Base-by-base conservation (phyloP, 35 echinoderm and acorn worm genomes). In the Chiridota heheva region DNA sequence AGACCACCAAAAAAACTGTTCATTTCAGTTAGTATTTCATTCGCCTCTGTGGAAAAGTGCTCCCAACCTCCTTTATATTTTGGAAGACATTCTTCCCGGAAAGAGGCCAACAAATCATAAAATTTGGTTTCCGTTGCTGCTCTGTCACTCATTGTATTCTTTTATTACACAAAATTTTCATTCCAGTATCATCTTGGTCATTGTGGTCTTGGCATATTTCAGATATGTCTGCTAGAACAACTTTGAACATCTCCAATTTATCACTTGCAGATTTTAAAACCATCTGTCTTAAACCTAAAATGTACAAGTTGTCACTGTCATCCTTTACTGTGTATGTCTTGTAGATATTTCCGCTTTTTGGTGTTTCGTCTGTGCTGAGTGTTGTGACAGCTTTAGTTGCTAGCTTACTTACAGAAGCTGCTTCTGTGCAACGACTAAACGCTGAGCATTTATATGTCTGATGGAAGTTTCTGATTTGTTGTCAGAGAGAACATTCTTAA, bases 1-100 rank as follows among this genome's bases (percentile, higher is more conserved):
- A 83, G 62, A 0, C 80, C 80, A 83, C 80, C 68, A 83, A 83
- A 83, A 36, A 69, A 83, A 68, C 70, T 69, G 32, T 83, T 69
- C 64, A 83, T 69, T 16, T 70, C 16, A 6, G 15, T 38, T 20
- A 83, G 5, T 68, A 51, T 48, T 10, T 34, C 44, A 35, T 83
- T 68, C 6, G 45, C 82, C 37, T 8, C 49, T 58, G 48, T 38
- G 13, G 67, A 34, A n/a, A 85, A 74, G 13, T 73, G 3, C 1
- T 38, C 82, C 67, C 69, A 85, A 35, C 57, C 36, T 29, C 75
- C 31, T 3, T 17, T 61, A 4, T 24, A 32, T 24, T 29, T 2
- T 5, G 82, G 82, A 3, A 85, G 38, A 40, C 63, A 69, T 35
- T 85, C 69, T 62, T 58, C 34, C 30, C 82, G 36, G 24, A 60